phyloP scores from a whole-genome alignment of 2,113 vertebrate genomes.

The Pungitius pungitius region DNA sequence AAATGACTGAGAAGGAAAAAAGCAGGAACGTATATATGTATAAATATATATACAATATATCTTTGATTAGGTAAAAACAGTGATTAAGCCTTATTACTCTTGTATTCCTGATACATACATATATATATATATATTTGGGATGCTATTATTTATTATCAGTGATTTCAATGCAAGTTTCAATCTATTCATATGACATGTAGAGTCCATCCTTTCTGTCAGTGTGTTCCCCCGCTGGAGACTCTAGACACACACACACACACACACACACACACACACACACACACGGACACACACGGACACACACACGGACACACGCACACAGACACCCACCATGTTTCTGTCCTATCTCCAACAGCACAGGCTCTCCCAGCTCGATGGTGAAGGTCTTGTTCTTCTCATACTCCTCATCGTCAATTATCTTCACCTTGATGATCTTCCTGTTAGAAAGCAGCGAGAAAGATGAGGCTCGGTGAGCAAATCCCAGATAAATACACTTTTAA shows the following conservation, averaged over 20 bases:
- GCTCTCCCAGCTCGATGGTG: conserved; percentile 81
- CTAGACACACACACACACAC: neutral
- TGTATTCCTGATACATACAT: neutral
- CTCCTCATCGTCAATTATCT: conserved; percentile 83
- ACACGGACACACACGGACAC: neutral
- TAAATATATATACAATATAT: neutral
- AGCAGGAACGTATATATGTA: no score
- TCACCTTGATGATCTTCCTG: conserved; percentile 84
- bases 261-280: conserved; percentile 5
- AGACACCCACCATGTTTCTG: conserved; percentile 76
- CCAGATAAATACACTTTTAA: conserved; percentile 5
- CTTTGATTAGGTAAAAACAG: neutral
- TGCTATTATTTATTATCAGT: neutral
- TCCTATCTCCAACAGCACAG: conserved; percentile 81
- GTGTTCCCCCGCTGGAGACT: neutral
- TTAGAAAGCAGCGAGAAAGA: neutral
- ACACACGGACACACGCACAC: neutral
- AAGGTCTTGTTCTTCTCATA: conserved; percentile 84
- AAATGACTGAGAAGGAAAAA: neutral
- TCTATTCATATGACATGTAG: conserved; percentile 9
- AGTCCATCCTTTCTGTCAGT: conserved; percentile 8
- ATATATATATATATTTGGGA: neutral
- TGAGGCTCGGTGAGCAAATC: neutral
- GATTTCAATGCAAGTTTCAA: conserved; percentile 25
- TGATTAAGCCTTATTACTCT: neutral